Percentiles rank a stretch among this genome's conserved stretches.
Conservation (phyloP, 2,888 invertebrate species). For the Vandiemenella viatica region DNA sequence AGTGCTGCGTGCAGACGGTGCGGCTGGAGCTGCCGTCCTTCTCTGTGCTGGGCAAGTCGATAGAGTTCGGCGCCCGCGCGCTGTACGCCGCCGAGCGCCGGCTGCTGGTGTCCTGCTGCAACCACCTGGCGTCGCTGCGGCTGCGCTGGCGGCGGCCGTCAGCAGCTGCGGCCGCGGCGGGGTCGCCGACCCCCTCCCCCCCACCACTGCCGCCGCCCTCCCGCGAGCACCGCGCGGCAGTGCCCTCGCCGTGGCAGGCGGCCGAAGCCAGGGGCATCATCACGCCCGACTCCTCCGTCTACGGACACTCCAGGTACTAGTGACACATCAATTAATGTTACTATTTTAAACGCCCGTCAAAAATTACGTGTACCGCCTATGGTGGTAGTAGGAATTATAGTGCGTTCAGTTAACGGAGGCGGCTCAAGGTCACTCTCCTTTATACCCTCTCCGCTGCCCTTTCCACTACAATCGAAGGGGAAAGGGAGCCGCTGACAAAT, state of each 20-base stretch:
- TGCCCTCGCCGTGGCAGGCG: conserved; percentile 18
- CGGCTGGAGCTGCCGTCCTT: conserved; percentile 40
- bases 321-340: not conserved
- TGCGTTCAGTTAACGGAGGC: too few relatives aligned
- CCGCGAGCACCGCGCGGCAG: conserved; percentile 17
- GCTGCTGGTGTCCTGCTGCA: conserved; percentile 39
- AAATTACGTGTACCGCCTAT: too few relatives aligned
- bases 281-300: conserved; percentile 6
- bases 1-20: conserved; percentile 38
- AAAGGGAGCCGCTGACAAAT: not conserved
- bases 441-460: not conserved
- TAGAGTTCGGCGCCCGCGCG: conserved; percentile 39
- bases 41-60: conserved; percentile 37
- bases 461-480: not conserved
- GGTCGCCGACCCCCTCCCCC: not conserved
- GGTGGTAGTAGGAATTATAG: too few relatives aligned
- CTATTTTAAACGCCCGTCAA: too few relatives aligned
- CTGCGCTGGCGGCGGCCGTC: conserved; percentile 1
- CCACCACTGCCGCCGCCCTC: conserved; percentile 18
- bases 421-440: too few relatives aligned
- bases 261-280: conserved; percentile 11
- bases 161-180: not conserved
- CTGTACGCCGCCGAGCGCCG: conserved; percentile 36
- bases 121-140: conserved; percentile 29
- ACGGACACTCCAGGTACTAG: not conserved